Evolutionary conservation across 2,797 vertebrate species (phyloP), one percentile per base, ranked within the genome.

Genomic region (Enteromius radiatus): DNA sequence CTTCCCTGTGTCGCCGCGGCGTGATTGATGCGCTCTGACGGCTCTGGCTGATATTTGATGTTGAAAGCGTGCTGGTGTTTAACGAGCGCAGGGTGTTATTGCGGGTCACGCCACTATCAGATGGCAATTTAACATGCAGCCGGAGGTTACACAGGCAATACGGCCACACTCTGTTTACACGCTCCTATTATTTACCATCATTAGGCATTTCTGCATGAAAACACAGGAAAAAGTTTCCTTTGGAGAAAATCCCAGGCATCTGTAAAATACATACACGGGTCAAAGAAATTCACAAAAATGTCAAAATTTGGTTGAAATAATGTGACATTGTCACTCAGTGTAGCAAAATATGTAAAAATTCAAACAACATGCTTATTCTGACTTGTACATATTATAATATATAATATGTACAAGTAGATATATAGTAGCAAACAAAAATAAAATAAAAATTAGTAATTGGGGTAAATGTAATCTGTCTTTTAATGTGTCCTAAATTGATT

Each of bases 1-100:
- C 85, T 85, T 88, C 78, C 69, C 78, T 19, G 67, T 82, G 84
- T 87, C 77, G 80, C 84, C 70, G 59, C 70, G 19, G 73, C 26
- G 71, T 87, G 87, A 88, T 88, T 88, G 87, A 88, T 87, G 80
- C 83, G 43, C 59, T 70, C 82, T 86, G 85, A 86, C 84, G 70
- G 80, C 80, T 26, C 9, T 47, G 71, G 81, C 71, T 81, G 82
- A 86, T 86, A 84, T 87, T 84, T 85, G 75, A 89, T 86, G 88
- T 88, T 82, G 80, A 76, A 83, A 73, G 82, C 28, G 68, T 64
- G 75, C 80, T 23, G 67, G 82, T 80, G 77, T 88, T 85, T 81
- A 86, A 87, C 47, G 78, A 76, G 86, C 81, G 10, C 6, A 65
- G 80, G 84, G 73, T 86, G 82, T 83, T 86, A 83, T 78, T 74